phyloP scores from a whole-genome alignment of 2,888 invertebrate genomes.

The Cerastoderma edule region DNA sequence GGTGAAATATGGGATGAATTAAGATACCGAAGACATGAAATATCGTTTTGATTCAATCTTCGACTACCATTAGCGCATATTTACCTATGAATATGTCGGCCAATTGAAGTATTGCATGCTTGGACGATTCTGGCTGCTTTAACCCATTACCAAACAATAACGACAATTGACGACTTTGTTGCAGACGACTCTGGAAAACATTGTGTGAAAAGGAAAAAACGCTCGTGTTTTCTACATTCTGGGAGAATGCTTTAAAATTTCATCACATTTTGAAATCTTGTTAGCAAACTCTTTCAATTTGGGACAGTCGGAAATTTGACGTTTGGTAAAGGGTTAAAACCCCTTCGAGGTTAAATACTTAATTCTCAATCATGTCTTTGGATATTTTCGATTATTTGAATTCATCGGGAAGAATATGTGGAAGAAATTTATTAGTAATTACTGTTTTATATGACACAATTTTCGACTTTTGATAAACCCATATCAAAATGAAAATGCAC shows the following conservation, averaged over 20 bases:
- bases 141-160: not conserved
- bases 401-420: too few relatives aligned
- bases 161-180: not conserved
- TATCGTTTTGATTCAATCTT: not conserved
- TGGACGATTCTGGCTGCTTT: not conserved
- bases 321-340: too few relatives aligned
- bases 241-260: too few relatives aligned
- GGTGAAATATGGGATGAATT: too few relatives aligned
- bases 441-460: too few relatives aligned
- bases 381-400: not conserved
- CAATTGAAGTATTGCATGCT: not conserved
- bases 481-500: too few relatives aligned
- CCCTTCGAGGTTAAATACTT: not conserved
- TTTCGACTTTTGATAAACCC: too few relatives aligned
- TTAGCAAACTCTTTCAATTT: too few relatives aligned
- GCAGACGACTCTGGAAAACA: not conserved
- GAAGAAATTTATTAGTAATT: too few relatives aligned
- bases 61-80: not conserved
- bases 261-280: too few relatives aligned
- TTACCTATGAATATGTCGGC: not conserved
- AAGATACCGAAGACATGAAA: not conserved
- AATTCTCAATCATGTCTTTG: not conserved
- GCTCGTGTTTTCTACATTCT: not conserved
- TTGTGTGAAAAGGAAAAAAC: slow-evolving; percentile 9
- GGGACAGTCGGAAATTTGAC: too few relatives aligned